phyloP scores from a whole-genome alignment of 2,113 vertebrate species.

The Mungos mungo region DNA sequence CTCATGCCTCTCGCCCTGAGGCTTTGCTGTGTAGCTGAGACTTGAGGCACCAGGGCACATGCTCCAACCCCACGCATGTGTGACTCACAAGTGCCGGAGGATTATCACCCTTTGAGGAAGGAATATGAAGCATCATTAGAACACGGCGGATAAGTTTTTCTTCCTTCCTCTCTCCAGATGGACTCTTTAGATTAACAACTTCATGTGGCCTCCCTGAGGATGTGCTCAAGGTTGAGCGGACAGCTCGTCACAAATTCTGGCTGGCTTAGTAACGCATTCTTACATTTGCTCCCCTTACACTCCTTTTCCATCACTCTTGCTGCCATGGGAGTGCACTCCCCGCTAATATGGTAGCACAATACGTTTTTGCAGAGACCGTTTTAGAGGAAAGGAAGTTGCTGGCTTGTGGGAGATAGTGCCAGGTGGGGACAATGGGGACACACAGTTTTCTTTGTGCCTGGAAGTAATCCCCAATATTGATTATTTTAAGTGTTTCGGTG shows the following conservation, averaged over 20 bases:
- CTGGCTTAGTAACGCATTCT: not conserved
- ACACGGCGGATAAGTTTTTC: not conserved
- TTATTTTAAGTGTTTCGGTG: not conserved
- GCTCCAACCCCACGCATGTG: rapidly evolving
- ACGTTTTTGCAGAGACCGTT: not conserved
- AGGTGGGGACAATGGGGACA: not conserved
- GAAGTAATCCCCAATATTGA: not conserved
- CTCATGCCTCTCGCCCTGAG: not conserved
- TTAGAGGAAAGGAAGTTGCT: not conserved
- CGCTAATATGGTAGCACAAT: not conserved
- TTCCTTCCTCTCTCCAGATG: not conserved
- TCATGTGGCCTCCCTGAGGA: not conserved
- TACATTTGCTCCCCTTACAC: not conserved
- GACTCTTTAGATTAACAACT: not conserved
- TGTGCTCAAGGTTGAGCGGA: not conserved
- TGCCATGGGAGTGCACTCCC: not conserved
- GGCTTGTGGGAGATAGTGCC: not conserved
- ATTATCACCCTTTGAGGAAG: not conserved
- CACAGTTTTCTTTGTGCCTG: not conserved
- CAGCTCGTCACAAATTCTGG: not conserved
- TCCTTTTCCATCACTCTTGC: not conserved
- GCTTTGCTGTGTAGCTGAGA: not conserved
- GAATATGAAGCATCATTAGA: not conserved
- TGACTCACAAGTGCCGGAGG: not conserved
- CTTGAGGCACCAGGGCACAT: not conserved